Evolutionary conservation across 2,888 invertebrate genomes (phyloP).

Genomic region (Slavum lentiscoides): DNA sequence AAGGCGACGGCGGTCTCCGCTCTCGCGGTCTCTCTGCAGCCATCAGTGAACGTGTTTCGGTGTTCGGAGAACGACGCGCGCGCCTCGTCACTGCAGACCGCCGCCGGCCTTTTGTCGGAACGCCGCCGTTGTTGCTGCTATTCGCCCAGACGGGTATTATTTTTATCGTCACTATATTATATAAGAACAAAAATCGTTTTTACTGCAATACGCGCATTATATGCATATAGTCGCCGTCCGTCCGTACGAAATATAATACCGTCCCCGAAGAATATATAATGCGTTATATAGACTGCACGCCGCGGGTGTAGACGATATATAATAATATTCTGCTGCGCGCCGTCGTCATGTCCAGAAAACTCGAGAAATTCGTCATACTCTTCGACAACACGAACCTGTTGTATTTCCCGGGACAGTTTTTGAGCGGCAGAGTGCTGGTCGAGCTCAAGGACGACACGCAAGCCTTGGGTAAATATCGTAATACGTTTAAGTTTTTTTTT

Average conservation of each 20-base stretch:
- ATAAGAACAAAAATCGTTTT: too few relatives aligned
- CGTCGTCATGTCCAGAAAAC: slow-evolving; percentile 75
- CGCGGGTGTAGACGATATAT: background rate
- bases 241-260: too few relatives aligned
- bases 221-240: too few relatives aligned
- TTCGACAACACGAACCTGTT: slow-evolving; percentile 91
- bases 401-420: slow-evolving; percentile 91
- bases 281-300: too few relatives aligned
- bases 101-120: background rate
- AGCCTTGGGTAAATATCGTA: slow-evolving; percentile 69
- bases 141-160: background rate
- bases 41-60: slow-evolving; percentile 33
- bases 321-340: background rate
- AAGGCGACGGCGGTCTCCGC: too few relatives aligned
- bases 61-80: background rate
- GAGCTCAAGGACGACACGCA: slow-evolving; percentile 92
- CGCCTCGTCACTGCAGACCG: too few relatives aligned
- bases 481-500: too few relatives aligned
- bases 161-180: background rate
- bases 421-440: slow-evolving; percentile 87
- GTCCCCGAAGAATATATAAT: too few relatives aligned
- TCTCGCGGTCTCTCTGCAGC: background rate
- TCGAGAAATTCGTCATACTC: slow-evolving; percentile 88
- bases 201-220: too few relatives aligned
- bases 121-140: background rate